Percentiles rank a stretch among this genome's conserved stretches.
phyloP scores from a whole-genome alignment of 2,797 vertebrate species.

The Poeciliopsis infans region DNA sequence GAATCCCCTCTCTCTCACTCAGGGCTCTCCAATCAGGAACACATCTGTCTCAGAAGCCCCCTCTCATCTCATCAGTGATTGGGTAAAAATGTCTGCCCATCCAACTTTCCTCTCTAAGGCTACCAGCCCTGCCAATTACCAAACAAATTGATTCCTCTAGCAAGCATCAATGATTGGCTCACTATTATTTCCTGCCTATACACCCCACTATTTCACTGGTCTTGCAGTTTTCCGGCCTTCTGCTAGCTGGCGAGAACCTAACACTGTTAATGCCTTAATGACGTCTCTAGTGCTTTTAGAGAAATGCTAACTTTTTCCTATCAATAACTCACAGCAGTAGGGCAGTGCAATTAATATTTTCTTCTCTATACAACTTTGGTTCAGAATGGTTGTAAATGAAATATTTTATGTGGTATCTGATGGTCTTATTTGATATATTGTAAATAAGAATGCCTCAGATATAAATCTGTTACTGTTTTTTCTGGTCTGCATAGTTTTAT shows the following conservation, averaged over 20 bases:
- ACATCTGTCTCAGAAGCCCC: conserved; percentile 74
- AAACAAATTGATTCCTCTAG: conserved; percentile 60
- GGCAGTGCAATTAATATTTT: conserved; percentile 23
- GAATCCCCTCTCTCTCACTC: conserved; percentile 86
- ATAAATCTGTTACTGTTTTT: background rate
- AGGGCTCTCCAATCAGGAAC: conserved; percentile 81
- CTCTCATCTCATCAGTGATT: conserved; percentile 77
- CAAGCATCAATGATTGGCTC: conserved; percentile 70
- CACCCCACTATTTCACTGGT: conserved; percentile 46
- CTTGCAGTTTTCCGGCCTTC: conserved; percentile 28
- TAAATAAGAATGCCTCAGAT: background rate
- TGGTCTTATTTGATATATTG: background rate
- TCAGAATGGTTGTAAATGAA: conserved; percentile 13
- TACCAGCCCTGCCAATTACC: conserved; percentile 54
- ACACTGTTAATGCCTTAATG: conserved; percentile 26
- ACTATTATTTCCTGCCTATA: conserved; percentile 50
- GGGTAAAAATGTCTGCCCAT: conserved; percentile 72
- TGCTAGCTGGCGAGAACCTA: conserved; percentile 47
- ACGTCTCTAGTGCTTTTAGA: conserved; percentile 34
- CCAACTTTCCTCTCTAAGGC: conserved; percentile 52
- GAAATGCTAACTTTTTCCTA: conserved; percentile 7
- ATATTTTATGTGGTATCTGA: background rate
- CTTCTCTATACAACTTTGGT: conserved; percentile 19
- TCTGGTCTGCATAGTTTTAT: background rate
- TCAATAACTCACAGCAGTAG: conserved; percentile 38